Base-by-base conservation (phyloP, 2,888 invertebrate species). In the Phytoseiulus persimilis region DNA sequence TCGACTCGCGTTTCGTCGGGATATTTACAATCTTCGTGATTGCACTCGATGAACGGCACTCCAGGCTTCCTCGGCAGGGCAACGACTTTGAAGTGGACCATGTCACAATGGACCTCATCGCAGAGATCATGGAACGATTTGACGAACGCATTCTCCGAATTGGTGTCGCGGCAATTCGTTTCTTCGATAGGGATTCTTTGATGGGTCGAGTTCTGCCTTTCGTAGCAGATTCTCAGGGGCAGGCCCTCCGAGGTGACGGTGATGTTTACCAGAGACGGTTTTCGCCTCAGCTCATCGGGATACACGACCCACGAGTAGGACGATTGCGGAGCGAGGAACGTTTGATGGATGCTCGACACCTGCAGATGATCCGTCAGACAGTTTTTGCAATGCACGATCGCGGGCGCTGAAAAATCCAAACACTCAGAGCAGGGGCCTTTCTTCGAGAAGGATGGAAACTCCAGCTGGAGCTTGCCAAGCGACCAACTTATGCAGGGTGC, bases 1-100 rank as follows among this genome's bases (percentile, higher is more conserved):
- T 87, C 87, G 32, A 87, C 87, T 28, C 87, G 87, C 2, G 87
- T 87, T 87, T 87, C 87, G 32, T 87, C 87, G n/a, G 87, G 87
- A 32, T 39, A 87, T 87, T 33, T 87, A 23, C 87, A 87, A 6
- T 87, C 87, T 0, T 33, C 39, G 18, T 87, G 87, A 28, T 14
- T 87, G 87, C 87, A 87, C 31, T 87, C 87, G 39, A 39, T 87
- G 32, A 87, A 87, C 1, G 87, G 87, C 32, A 87, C 32, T 28
- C 87, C 87, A 33, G 87, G 87, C 23, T 45, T 33, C 87, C 87
- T 3, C 28, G 87, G 87, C 0, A 87, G 87, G 11, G 87, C 87
- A 28, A n/a, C 45, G 39, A 87, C 33, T 45, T 33, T 87, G 33
- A 87, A 87, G 33, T 87, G 87, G 1, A 87, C 31, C 33, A 87